A percentile compares a stretch with the other conserved stretches of the same genome.
Evolutionary conservation across 2,113 vertebrate genomes (phyloP).

Genomic region (Nyctereutes procyonoides): DNA sequence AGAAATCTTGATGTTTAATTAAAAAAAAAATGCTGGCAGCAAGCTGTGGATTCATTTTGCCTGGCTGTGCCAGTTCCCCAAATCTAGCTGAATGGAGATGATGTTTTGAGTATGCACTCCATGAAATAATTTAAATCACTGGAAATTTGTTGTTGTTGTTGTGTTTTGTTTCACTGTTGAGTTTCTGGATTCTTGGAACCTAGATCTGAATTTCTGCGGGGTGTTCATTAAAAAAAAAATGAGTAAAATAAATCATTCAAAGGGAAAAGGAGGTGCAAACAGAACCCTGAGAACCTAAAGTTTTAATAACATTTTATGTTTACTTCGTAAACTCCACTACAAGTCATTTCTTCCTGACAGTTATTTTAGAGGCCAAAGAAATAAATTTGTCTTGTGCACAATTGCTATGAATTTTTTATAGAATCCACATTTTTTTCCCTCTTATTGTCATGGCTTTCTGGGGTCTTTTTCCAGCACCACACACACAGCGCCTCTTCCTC

Average conservation of each 20-base stretch:
- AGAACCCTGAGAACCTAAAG: neutral
- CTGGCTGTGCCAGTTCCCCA: neutral
- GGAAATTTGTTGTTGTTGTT: neutral
- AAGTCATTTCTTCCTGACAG: constrained; percentile 18
- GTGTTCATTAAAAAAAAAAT: constrained; percentile 30
- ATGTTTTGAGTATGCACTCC: neutral
- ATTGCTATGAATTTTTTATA: neutral
- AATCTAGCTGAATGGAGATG: neutral
- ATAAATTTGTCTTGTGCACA: constrained; percentile 1
- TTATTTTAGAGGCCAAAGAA: constrained; percentile 17
- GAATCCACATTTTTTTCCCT: constrained; percentile 3
- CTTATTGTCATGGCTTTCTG: constrained; percentile 21
- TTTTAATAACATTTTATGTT: constrained; percentile 50
- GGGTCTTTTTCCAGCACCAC: neutral
- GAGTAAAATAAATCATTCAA: neutral
- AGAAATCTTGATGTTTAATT: neutral
- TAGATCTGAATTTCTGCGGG: constrained; percentile 17
- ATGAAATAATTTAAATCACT: constrained; percentile 12
- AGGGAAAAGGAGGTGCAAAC: neutral
- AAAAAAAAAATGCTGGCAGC: neutral
- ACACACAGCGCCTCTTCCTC: too few relatives aligned
- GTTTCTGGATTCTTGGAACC: neutral
- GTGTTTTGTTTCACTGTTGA: neutral
- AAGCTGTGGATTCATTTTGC: neutral
- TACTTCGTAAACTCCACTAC: neutral